phyloP scores from a whole-genome alignment of 2,888 invertebrate genomes.

The Lasioglossum pauxillum region DNA sequence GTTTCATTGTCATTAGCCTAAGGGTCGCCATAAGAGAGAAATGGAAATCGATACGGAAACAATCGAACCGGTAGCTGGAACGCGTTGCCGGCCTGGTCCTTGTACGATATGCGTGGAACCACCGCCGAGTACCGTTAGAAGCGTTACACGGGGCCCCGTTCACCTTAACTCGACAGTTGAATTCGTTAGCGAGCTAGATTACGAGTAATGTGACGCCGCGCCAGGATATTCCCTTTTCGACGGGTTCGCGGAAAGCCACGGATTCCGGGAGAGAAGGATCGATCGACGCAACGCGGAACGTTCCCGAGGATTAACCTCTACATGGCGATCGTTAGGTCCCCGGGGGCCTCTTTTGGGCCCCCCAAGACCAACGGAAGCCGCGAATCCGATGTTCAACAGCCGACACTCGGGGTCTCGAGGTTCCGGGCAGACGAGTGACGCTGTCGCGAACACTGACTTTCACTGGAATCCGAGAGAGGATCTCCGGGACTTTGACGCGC shows the following conservation, averaged over 20 bases:
- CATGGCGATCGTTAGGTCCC: slow-evolving; percentile 49
- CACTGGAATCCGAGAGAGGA: slow-evolving; percentile 17
- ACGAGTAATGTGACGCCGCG: slow-evolving; percentile 66
- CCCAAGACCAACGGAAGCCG: background rate
- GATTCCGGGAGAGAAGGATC: slow-evolving; percentile 2
- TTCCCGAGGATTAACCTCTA: slow-evolving; percentile 4
- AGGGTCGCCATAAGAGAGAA: slow-evolving; percentile 63
- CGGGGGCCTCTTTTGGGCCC: background rate
- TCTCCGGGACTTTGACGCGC: background rate
- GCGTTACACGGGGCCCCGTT: slow-evolving; percentile 62
- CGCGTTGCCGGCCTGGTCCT: slow-evolving; percentile 2
- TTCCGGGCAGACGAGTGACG: background rate
- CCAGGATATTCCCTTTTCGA: slow-evolving; percentile 56
- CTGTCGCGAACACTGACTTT: slow-evolving; percentile 23
- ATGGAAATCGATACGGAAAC: slow-evolving; percentile 70
- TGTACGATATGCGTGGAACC: slow-evolving; percentile 59
- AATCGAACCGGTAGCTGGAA: slow-evolving; percentile 60
- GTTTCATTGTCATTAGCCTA: slow-evolving; percentile 63
- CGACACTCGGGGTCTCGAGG: background rate
- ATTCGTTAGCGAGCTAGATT: slow-evolving; percentile 65
- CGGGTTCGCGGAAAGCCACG: slow-evolving; percentile 7
- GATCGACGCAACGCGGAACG: slow-evolving; percentile 24
- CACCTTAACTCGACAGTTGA: slow-evolving; percentile 63
- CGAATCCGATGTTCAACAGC: background rate
- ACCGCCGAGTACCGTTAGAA: slow-evolving; percentile 62